Conservation (phyloP, 2,888 invertebrate species). For the Trissolcus japonicus region DNA sequence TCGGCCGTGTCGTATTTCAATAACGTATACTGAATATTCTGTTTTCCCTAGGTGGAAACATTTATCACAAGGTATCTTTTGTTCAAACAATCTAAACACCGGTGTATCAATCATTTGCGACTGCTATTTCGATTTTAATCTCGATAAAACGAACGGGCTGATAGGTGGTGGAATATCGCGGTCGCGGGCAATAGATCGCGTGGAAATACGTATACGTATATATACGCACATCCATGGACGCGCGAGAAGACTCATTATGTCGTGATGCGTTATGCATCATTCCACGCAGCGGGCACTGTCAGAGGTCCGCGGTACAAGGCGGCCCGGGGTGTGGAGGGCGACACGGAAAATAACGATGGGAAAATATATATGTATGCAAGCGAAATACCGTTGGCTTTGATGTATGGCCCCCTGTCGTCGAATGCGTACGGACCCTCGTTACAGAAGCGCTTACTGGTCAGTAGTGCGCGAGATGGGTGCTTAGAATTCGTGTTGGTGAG, state of each 20-base stretch:
- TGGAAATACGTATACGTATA: constrained; percentile 10
- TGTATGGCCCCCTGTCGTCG: constrained; percentile 61
- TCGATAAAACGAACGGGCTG: constrained; percentile 40
- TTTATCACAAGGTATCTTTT: constrained; percentile 35
- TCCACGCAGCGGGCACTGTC: constrained; percentile 63
- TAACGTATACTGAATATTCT: not conserved
- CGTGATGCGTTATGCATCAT: constrained; percentile 69
- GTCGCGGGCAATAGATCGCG: constrained; percentile 30
- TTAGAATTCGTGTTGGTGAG: constrained; percentile 42
- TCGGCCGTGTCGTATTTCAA: constrained; percentile 12
- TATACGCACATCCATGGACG: constrained; percentile 52
- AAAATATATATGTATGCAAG: constrained; percentile 63
- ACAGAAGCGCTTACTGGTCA: constrained; percentile 60
- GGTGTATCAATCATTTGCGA: constrained; percentile 31
- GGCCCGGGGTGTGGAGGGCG: constrained; percentile 55
- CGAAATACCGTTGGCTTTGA: constrained; percentile 67
- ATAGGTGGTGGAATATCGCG: constrained; percentile 31
- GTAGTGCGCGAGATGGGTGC: constrained; percentile 57
- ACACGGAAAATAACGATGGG: constrained; percentile 67
- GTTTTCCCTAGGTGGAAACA: constrained; percentile 19
- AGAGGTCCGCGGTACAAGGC: constrained; percentile 58
- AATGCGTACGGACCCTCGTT: constrained; percentile 43
- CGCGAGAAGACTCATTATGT: constrained; percentile 66
- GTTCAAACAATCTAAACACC: constrained; percentile 31
- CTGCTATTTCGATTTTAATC: constrained; percentile 36